These are phyloP conservation scores for Parauchenoglanis punctatus DNA, from an alignment of 2,797 vertebrate species.

Conservation along the genomic window DNA sequence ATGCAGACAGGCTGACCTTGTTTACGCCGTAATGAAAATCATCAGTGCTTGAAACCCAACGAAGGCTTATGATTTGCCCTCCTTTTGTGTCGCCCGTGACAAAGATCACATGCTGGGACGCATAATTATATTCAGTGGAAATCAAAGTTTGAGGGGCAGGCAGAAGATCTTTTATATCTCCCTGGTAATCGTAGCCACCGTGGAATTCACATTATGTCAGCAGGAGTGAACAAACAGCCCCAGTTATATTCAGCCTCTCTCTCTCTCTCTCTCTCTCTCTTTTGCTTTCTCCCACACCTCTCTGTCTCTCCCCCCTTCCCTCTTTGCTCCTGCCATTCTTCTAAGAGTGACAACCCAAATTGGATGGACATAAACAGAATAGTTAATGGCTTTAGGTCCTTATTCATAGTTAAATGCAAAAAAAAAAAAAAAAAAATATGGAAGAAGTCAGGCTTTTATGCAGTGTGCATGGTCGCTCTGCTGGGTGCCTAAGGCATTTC, in stretches of 20 bases:
- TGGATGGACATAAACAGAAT: slow-evolving; percentile 46
- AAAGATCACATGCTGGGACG: slow-evolving; percentile 51
- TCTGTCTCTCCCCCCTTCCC: not conserved
- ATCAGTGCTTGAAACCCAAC: slow-evolving; percentile 40
- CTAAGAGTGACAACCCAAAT: slow-evolving; percentile 36
- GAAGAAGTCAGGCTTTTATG: slow-evolving; percentile 23
- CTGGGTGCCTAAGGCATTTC: slow-evolving; percentile 19
- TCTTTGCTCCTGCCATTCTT: slow-evolving; percentile 10
- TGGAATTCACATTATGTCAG: slow-evolving; percentile 58
- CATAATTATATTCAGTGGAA: slow-evolving; percentile 57
- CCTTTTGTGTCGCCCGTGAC: slow-evolving; percentile 49
- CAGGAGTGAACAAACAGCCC: slow-evolving; percentile 53
- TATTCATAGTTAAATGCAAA: slow-evolving; percentile 25
- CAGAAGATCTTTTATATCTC: slow-evolving; percentile 57
- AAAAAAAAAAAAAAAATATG: not conserved
- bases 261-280: not conserved
- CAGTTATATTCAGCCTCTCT: slow-evolving; percentile 30
- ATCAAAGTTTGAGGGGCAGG: slow-evolving; percentile 56
- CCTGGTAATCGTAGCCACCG: slow-evolving; percentile 49
- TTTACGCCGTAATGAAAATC: slow-evolving; percentile 44
- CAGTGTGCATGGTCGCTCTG: slow-evolving; percentile 10
- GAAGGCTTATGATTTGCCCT: slow-evolving; percentile 41
- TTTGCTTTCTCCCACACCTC: not conserved
- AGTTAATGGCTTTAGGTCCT: slow-evolving; percentile 32
- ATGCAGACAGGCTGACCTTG: slow-evolving; percentile 5